A percentile compares a stretch with the other conserved stretches of the same genome.
Conservation (phyloP, 1,140 invertebrate species). For the Catajapyx aquilonaris region DNA sequence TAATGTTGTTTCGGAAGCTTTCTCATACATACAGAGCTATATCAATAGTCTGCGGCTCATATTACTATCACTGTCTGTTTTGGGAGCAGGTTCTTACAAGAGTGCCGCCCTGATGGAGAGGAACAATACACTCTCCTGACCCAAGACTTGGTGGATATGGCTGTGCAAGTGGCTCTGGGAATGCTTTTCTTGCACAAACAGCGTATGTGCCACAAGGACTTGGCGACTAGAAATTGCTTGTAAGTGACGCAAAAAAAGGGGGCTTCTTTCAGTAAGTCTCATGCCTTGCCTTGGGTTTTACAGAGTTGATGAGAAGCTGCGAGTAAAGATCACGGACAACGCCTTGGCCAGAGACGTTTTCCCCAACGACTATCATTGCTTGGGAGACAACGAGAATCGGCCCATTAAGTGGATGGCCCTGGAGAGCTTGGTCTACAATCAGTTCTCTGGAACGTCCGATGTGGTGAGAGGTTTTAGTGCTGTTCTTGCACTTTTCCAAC, state of each 20-base stretch:
- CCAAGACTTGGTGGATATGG: constrained; percentile 73
- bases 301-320: constrained; percentile 59
- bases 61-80: constrained; percentile 7
- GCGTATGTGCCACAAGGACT: constrained; percentile 69
- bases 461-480: constrained; percentile 38
- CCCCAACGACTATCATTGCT: constrained; percentile 83
- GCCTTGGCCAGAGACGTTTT: constrained; percentile 78
- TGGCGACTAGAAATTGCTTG: constrained; percentile 76
- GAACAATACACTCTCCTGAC: constrained; percentile 42
- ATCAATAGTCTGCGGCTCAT: not conserved
- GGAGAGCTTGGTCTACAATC: constrained; percentile 58
- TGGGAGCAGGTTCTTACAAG: constrained; percentile 33
- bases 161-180: constrained; percentile 65
- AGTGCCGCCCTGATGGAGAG: constrained; percentile 31
- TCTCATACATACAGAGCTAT: no score
- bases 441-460: constrained; percentile 59
- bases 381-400: constrained; percentile 83
- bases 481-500: not conserved
- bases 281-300: no score
- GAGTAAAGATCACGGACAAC: constrained; percentile 72
- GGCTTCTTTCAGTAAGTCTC: no score
- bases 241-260: no score
- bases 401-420: constrained; percentile 92
- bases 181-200: constrained; percentile 76
- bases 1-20: no score